These are phyloP conservation scores for Nomada ruficornis DNA, from an alignment of 2,888 invertebrate species.

Conservation along the genomic window DNA sequence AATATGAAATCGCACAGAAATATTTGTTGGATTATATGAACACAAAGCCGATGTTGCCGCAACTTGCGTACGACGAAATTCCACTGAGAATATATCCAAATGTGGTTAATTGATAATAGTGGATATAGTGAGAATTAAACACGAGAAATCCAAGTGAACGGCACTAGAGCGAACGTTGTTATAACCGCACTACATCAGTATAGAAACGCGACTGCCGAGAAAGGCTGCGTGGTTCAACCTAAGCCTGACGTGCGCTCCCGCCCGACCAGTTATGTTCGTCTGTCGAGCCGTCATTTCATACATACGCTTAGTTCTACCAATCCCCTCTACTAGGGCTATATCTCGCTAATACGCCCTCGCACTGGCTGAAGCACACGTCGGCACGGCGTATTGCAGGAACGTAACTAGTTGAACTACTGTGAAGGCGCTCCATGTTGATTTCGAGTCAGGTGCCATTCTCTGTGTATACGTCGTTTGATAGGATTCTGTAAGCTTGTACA, in stretches of 20 bases:
- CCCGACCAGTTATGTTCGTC: slow-evolving; percentile 69
- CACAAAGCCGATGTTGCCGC: not conserved
- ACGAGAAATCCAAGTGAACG: not conserved
- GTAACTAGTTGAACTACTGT: slow-evolving; percentile 60
- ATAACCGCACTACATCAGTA: slow-evolving; percentile 22
- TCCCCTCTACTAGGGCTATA: slow-evolving; percentile 55
- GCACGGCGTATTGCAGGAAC: slow-evolving; percentile 72
- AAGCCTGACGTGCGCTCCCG: slow-evolving; percentile 39
- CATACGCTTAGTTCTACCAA: slow-evolving; percentile 54
- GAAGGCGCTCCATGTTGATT: slow-evolving; percentile 49
- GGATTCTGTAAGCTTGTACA: slow-evolving; percentile 29
- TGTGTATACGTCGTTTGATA: slow-evolving; percentile 25
- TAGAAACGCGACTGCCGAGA: slow-evolving; percentile 46
- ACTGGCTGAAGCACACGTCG: slow-evolving; percentile 71
- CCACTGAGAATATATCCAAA: not conserved
- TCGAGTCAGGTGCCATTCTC: slow-evolving; percentile 44
- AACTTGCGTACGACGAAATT: not conserved
- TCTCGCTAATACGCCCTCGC: slow-evolving; percentile 73
- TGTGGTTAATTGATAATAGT: not conserved
- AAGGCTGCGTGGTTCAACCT: slow-evolving; percentile 24
- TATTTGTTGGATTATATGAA: not conserved
- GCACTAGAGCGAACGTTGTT: not conserved
- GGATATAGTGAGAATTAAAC: slow-evolving; percentile 1
- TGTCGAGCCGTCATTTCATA: slow-evolving; percentile 58
- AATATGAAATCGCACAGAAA: slow-evolving; percentile 1